Conservation (phyloP, 53 echinoderm and acorn worm genomes). For the Henricia sp. region DNA sequence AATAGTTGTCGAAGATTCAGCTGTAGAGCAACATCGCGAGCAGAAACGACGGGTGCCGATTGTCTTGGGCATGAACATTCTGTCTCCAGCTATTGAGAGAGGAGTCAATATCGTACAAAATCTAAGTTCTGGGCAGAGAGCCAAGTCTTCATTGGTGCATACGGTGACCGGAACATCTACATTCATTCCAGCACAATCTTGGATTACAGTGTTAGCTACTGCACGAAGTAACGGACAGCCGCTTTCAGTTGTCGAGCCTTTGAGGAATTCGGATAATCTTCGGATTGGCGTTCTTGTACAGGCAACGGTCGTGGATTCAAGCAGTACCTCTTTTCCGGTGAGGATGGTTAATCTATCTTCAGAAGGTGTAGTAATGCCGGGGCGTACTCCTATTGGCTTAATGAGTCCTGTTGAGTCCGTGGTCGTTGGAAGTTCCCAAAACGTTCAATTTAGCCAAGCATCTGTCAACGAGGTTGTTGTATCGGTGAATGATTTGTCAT, state of each 20-base stretch:
- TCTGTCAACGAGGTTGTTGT: slow-evolving; percentile 5
- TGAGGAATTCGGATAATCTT: slow-evolving; percentile 17
- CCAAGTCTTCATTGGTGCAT: not conserved
- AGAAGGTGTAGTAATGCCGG: not conserved
- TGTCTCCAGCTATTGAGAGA: too few relatives aligned
- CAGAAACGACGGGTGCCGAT: slow-evolving; percentile 26
- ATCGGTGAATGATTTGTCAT: not conserved
- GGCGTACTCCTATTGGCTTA: not conserved
- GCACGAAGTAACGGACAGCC: not conserved
- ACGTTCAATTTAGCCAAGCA: not conserved
- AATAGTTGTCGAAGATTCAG: not conserved
- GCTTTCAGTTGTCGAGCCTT: slow-evolving; percentile 5
- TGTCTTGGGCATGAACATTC: slow-evolving; percentile 33
- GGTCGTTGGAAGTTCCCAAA: not conserved
- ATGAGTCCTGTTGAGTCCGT: slow-evolving; percentile 19
- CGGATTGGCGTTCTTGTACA: not conserved
- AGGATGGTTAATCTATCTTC: slow-evolving; percentile 15
- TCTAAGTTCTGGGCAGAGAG: too few relatives aligned
- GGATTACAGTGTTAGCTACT: slow-evolving; percentile 5
- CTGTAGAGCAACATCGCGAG: not conserved
- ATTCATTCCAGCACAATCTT: slow-evolving; percentile 24
- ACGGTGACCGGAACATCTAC: not conserved
- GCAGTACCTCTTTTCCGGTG: not conserved
- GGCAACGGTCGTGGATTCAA: not conserved
- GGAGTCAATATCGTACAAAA: too few relatives aligned